These are phyloP conservation scores for Lepus oiostolus DNA, from an alignment of 2,797 vertebrate species.

Conservation along the genomic window DNA sequence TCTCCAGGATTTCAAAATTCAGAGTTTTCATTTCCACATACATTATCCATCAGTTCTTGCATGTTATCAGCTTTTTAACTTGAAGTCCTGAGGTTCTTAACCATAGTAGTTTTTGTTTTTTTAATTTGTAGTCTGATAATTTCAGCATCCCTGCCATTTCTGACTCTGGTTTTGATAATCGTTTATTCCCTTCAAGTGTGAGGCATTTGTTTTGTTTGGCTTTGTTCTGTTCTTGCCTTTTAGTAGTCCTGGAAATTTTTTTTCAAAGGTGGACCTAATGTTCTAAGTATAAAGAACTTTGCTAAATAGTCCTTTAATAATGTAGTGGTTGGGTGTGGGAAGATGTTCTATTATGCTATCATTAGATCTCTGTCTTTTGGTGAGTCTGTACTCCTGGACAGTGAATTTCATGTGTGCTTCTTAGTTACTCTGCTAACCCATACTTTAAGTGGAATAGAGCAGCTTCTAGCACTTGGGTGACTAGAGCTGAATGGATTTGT, in stretches of 20 bases:
- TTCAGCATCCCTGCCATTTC: neutral
- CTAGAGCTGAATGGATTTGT: neutral
- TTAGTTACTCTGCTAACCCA: neutral
- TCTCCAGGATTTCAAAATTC: neutral
- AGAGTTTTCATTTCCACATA: neutral
- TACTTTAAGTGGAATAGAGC: neutral
- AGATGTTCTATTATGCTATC: neutral
- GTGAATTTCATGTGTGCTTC: neutral
- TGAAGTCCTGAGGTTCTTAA: neutral
- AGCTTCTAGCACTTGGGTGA: neutral
- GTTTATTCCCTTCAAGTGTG: neutral
- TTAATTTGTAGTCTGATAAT: neutral
- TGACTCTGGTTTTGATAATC: neutral
- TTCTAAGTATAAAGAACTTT: neutral
- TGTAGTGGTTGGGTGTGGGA: neutral
- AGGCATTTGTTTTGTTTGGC: no score
- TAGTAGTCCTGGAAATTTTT: neutral
- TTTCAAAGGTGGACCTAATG: neutral
- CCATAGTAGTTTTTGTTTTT: neutral
- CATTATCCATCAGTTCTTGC: neutral
- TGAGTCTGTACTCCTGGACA: neutral
- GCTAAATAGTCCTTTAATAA: neutral
- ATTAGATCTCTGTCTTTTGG: neutral
- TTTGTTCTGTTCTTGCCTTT: neutral
- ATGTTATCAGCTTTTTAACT: neutral